Evolutionary conservation across 2,888 invertebrate species (phyloP).

Genomic region (Carabus problematicus): DNA sequence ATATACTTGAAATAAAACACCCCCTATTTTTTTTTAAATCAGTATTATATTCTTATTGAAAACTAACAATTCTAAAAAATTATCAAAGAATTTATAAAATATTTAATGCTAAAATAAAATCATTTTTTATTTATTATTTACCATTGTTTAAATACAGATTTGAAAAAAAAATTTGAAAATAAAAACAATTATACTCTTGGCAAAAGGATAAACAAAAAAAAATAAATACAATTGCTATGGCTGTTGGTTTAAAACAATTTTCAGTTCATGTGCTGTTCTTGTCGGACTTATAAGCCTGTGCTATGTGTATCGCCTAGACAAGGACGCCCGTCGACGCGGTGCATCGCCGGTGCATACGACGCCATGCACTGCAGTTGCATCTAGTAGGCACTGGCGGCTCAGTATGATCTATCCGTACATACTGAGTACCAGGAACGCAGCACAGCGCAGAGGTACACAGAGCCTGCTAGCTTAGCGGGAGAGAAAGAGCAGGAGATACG

Average conservation of each 20-base stretch:
- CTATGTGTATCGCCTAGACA: slow-evolving; percentile 24
- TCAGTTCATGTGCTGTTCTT: not conserved
- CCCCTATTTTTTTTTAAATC: not conserved
- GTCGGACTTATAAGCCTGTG: no score
- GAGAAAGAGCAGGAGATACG: not conserved
- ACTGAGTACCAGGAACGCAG: slow-evolving; percentile 53
- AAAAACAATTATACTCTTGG: not conserved
- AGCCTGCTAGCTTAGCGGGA: no score
- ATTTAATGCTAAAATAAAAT: not conserved
- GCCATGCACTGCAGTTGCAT: slow-evolving; percentile 38
- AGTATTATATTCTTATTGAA: no score
- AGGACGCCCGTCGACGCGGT: slow-evolving; percentile 26
- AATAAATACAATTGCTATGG: not conserved
- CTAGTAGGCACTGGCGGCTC: slow-evolving; percentile 9
- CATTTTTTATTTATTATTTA: not conserved
- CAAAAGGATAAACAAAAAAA: not conserved
- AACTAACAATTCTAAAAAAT: no score
- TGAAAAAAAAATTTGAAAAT: no score
- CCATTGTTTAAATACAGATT: not conserved
- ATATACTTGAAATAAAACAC: no score
- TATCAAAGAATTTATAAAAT: no score
- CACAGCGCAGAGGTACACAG: not conserved
- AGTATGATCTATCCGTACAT: slow-evolving; percentile 59
- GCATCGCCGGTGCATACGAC: slow-evolving; percentile 40
- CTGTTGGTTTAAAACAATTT: not conserved